Percentiles rank a stretch among this genome's conserved stretches.
These are phyloP conservation scores for Heliconius hermathena DNA, from an alignment of 1,140 invertebrate species.

Conservation along the genomic window DNA sequence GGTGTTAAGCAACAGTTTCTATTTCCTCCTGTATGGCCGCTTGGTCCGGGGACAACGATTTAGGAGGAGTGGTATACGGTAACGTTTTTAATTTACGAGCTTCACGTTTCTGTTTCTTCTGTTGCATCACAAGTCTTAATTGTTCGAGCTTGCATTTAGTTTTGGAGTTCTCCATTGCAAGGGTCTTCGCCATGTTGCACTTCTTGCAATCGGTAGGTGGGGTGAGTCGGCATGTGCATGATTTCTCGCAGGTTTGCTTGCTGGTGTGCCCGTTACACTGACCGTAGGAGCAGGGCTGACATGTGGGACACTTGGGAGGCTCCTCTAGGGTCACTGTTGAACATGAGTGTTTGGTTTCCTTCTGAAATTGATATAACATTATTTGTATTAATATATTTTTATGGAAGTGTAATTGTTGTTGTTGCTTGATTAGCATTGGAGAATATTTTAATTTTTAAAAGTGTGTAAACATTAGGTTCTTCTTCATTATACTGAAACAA, in stretches of 20 bases:
- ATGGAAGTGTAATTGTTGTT: too few relatives aligned
- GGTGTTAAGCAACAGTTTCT: constrained; percentile 73
- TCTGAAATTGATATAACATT: constrained; percentile 49
- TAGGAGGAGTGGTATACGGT: constrained; percentile 84
- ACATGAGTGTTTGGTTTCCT: constrained; percentile 64
- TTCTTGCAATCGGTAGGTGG: constrained; percentile 48
- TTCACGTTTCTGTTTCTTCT: constrained; percentile 90
- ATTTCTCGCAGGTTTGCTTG: constrained; percentile 62
- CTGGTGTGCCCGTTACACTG: constrained; percentile 66
- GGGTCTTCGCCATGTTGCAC: constrained; percentile 75
- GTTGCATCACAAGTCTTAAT: constrained; percentile 93
- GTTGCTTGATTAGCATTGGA: too few relatives aligned
- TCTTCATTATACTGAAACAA: too few relatives aligned
- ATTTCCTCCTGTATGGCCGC: constrained; percentile 70
- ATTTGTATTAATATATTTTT: not conserved
- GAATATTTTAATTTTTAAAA: too few relatives aligned
- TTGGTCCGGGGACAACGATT: constrained; percentile 49
- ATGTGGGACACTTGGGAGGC: constrained; percentile 56
- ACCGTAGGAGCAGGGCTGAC: constrained; percentile 63
- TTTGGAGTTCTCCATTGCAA: constrained; percentile 88
- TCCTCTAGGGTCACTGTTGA: constrained; percentile 46
- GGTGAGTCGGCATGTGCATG: constrained; percentile 5
- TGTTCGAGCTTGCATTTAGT: constrained; percentile 93
- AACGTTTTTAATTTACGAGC: constrained; percentile 88
- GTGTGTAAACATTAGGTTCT: too few relatives aligned